Evolutionary conservation across 2,113 vertebrate species (phyloP).

Genomic region (Mus pahari): DNA sequence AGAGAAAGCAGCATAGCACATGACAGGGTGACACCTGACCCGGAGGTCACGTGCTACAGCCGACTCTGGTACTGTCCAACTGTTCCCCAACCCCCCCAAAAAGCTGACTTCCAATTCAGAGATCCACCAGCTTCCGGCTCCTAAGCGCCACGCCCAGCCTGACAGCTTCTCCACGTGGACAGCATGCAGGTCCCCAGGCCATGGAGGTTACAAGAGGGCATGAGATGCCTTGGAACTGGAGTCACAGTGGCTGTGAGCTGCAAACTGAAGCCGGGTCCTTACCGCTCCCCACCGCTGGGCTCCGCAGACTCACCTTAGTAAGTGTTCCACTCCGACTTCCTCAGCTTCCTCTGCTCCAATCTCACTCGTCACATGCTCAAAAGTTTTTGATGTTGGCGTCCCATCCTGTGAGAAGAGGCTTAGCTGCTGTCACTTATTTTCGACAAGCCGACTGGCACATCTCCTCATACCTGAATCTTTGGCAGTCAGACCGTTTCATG

Average conservation of each 20-base stretch:
- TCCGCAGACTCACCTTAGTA: constrained; percentile 88
- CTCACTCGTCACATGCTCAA: constrained; percentile 99
- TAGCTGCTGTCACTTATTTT: constrained; percentile 17
- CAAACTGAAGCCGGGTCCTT: neutral
- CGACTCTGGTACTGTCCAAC: neutral
- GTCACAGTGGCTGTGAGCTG: neutral
- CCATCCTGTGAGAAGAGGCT: constrained; percentile 89
- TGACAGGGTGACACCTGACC: neutral
- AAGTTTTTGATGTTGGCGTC: constrained; percentile 98
- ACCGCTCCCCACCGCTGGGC: neutral
- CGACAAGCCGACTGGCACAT: neutral
- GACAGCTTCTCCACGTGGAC: neutral
- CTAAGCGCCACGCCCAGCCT: neutral
- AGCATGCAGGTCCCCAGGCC: neutral
- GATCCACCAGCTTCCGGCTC: neutral
- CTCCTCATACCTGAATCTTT: neutral
- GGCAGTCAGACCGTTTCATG: neutral
- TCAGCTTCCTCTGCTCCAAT: constrained; percentile 98
- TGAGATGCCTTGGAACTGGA: neutral
- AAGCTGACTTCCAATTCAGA: neutral
- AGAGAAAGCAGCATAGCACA: neutral
- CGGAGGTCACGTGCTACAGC: neutral
- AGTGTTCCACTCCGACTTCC: constrained; percentile 98
- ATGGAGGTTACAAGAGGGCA: neutral
- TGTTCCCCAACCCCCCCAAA: constrained; percentile 15